Evolutionary conservation across 2,113 vertebrate species (phyloP).

Genomic region (Heterocephalus glaber): DNA sequence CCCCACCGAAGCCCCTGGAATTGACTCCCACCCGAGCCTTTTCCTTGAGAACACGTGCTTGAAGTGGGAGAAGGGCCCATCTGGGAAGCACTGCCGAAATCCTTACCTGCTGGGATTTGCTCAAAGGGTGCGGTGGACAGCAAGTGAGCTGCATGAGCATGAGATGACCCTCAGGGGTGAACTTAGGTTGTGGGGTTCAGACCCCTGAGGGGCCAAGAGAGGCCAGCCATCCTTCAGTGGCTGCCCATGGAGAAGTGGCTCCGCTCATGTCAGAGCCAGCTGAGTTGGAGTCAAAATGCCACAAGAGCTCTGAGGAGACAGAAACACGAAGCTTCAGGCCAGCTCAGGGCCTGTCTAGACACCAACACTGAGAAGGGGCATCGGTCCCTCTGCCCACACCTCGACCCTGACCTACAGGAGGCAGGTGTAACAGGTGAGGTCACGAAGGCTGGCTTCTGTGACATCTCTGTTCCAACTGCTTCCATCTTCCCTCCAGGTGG

Average conservation of each 20-base stretch:
- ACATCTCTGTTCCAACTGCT: neutral
- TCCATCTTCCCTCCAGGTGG: neutral
- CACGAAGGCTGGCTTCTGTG: neutral
- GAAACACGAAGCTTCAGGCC: neutral
- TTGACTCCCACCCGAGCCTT: neutral
- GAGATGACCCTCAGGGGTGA: neutral
- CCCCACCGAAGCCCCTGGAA: neutral
- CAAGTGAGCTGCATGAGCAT: neutral
- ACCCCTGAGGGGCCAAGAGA: neutral
- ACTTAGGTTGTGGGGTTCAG: neutral
- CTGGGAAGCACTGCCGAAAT: neutral
- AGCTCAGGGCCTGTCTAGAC: neutral
- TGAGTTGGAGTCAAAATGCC: neutral
- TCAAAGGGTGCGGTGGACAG: neutral
- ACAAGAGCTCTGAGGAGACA: neutral
- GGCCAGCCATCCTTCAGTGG: neutral
- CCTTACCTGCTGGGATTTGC: neutral
- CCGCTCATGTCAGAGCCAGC: neutral
- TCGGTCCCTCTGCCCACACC: neutral
- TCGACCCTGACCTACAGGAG: neutral
- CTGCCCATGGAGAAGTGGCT: neutral
- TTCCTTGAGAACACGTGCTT: neutral
- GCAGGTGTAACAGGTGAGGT: neutral
- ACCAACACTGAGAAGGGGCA: neutral
- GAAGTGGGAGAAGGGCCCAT: neutral